Conservation (phyloP, 2,888 invertebrate genomes). For the Laspeyria flexula region DNA sequence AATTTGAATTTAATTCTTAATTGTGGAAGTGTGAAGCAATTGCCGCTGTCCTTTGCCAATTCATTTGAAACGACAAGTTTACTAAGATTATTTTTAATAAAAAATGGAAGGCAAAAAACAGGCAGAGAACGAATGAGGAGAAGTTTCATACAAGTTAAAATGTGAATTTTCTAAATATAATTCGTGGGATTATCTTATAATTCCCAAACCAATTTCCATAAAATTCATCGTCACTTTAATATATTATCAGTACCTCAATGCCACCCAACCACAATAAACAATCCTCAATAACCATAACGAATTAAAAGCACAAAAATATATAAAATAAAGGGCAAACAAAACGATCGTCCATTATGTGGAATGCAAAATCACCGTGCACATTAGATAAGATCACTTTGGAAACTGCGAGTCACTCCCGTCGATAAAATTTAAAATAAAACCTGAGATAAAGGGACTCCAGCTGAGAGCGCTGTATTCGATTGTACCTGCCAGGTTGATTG, state of each 20-base stretch:
- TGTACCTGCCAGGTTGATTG: constrained; percentile 66
- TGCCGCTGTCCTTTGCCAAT: too few relatives aligned
- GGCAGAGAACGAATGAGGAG: too few relatives aligned
- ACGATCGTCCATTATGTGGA: constrained; percentile 38
- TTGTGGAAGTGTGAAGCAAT: too few relatives aligned
- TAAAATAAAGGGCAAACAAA: constrained; percentile 4
- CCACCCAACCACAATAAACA: too few relatives aligned
- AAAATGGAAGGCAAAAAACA: too few relatives aligned
- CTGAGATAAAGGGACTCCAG: constrained; percentile 50
- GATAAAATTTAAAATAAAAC: constrained; percentile 21
- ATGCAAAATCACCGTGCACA: constrained; percentile 69
- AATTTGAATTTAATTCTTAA: too few relatives aligned
- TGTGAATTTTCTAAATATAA: too few relatives aligned
- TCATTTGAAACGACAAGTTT: too few relatives aligned
- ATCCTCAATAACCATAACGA: neutral
- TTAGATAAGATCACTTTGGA: constrained; percentile 67
- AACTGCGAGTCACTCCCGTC: constrained; percentile 47
- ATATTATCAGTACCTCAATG: neutral
- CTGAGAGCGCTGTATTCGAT: constrained; percentile 46
- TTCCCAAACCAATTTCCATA: neutral
- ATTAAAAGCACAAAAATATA: neutral
- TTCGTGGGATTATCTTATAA: too few relatives aligned
- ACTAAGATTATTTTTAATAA: too few relatives aligned
- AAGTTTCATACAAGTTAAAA: too few relatives aligned
- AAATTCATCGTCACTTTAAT: neutral